Evolutionary conservation across 2,113 vertebrate genomes (phyloP).

Genomic region (Eptesicus fuscus): DNA sequence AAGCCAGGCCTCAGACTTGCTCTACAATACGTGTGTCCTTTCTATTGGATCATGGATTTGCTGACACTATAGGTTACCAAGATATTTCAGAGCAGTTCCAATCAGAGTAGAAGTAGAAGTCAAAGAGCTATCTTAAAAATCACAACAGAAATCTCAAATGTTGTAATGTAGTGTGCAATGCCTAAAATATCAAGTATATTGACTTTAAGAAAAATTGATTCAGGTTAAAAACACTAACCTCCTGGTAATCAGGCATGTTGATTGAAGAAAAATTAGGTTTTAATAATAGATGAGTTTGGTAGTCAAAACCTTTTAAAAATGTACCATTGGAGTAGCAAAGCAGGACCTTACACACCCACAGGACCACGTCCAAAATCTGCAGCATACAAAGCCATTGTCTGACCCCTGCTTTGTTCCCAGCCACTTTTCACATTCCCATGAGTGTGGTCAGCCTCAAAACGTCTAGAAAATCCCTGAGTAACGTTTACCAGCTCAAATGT

Average conservation of each 20-base stretch:
- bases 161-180: background rate
- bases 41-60: background rate
- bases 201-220: background rate
- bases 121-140: background rate
- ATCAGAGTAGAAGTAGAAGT: background rate
- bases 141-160: background rate
- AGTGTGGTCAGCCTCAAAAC: background rate
- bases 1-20: background rate
- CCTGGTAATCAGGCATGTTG: background rate
- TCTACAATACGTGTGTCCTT: background rate
- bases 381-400: background rate
- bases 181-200: background rate
- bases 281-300: background rate
- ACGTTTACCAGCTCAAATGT: background rate
- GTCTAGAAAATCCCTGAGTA: background rate
- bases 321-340: background rate
- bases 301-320: background rate
- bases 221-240: background rate
- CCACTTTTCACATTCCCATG: background rate
- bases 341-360: background rate
- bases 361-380: background rate
- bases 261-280: background rate
- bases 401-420: background rate
- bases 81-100: background rate
- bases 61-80: background rate